Evolutionary conservation across 1,140 invertebrate species (phyloP).

Genomic region (Acromyrmex echinatior): DNA sequence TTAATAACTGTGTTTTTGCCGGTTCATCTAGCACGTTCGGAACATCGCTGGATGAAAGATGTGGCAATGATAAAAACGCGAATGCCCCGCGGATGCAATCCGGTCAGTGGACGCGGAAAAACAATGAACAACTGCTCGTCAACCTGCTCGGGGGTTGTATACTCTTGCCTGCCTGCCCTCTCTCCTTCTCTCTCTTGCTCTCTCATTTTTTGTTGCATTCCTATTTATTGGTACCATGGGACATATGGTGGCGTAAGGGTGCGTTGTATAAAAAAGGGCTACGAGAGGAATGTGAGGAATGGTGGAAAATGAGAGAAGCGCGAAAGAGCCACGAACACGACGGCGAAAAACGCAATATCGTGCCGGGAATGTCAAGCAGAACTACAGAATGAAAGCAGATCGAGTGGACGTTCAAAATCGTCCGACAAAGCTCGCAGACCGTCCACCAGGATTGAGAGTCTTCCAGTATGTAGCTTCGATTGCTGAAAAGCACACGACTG

Average conservation of each 20-base stretch:
- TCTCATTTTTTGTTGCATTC: conserved; percentile 65
- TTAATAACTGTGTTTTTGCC: conserved; percentile 58
- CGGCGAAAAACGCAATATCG: conserved; percentile 65
- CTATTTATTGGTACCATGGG: conserved; percentile 69
- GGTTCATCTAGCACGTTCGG: conserved; percentile 47
- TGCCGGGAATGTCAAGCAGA: conserved; percentile 65
- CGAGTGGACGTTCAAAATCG: conserved; percentile 50
- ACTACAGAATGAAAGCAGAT: conserved; percentile 42
- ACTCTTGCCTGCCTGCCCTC: neutral
- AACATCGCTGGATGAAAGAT: conserved; percentile 24
- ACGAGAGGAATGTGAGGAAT: conserved; percentile 3
- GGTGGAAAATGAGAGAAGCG: conserved; percentile 1
- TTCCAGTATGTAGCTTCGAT: conserved; percentile 63
- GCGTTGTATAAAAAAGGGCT: conserved; percentile 10
- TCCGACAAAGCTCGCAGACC: conserved; percentile 62
- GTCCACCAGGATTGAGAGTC: conserved; percentile 48
- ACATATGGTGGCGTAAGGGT: conserved; percentile 41
- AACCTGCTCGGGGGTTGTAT: conserved; percentile 46
- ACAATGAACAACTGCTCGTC: conserved; percentile 72
- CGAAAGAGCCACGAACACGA: neutral
- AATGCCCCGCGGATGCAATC: conserved; percentile 26
- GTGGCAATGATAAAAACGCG: conserved; percentile 1
- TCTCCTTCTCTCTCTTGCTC: neutral
- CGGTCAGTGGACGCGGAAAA: conserved; percentile 51
- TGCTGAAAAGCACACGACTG: conserved; percentile 40